Percentiles rank a stretch among this genome's conserved stretches.
These are phyloP conservation scores for Clostera curtula DNA, from an alignment of 2,888 invertebrate genomes.

Conservation along the genomic window DNA sequence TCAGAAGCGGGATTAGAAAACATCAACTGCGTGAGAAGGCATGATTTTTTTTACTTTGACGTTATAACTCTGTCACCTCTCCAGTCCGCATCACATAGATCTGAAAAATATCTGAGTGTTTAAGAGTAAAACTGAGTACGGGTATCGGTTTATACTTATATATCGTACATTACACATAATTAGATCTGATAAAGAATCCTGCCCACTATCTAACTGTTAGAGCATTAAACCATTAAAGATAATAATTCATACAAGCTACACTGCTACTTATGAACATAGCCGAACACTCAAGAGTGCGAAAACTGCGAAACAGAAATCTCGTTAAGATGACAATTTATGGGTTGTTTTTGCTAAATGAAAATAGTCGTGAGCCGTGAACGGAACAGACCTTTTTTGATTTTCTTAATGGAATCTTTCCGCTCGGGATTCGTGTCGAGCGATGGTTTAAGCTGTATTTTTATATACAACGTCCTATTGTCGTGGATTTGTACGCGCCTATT, in stretches of 20 bases:
- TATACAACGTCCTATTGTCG: conserved; percentile 40
- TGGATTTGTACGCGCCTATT: conserved; percentile 37
- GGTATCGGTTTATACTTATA: no score
- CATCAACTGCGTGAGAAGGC: no score
- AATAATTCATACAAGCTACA: conserved; percentile 34
- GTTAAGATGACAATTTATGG: conserved; percentile 76
- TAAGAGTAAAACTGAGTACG: no score
- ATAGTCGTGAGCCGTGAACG: conserved; percentile 68
- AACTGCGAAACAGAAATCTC: conserved; percentile 72
- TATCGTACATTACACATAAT: no score
- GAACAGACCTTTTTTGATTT: conserved; percentile 73
- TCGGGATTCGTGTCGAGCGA: conserved; percentile 67
- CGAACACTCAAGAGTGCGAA: conserved; percentile 60
- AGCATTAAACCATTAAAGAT: conserved; percentile 45
- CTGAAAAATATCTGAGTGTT: no score
- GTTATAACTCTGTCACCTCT: no score
- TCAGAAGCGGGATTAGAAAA: no score
- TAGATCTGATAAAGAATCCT: no score
- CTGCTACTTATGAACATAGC: conserved; percentile 45
- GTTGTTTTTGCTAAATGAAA: conserved; percentile 76
- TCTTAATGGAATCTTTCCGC: conserved; percentile 74
- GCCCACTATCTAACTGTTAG: no score
- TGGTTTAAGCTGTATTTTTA: conserved; percentile 56
- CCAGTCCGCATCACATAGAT: no score
- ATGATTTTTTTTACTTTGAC: no score